Conservation (phyloP, 2,797 vertebrate genomes). For the Diplodus puntazzo region DNA sequence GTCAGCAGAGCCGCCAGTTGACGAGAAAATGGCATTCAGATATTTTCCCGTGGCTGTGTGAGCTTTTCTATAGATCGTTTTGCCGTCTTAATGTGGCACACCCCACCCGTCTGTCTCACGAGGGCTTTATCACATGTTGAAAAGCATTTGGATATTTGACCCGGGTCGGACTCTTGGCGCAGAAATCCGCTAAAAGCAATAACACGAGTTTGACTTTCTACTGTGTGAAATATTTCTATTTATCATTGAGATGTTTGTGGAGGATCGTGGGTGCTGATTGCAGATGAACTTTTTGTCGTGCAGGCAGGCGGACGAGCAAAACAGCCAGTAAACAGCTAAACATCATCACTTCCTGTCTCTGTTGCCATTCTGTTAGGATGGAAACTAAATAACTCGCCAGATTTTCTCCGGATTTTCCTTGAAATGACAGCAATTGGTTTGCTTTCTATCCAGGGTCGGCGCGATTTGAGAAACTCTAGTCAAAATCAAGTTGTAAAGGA, state of each 20-base stretch:
- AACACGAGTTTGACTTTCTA: slow-evolving; percentile 77
- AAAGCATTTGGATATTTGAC: slow-evolving; percentile 48
- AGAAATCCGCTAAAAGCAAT: slow-evolving; percentile 81
- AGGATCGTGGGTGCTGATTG: slow-evolving; percentile 60
- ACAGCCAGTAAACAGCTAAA: slow-evolving; percentile 48
- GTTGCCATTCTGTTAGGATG: slow-evolving; percentile 7
- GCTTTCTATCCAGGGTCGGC: slow-evolving; percentile 33
- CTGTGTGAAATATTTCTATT: slow-evolving; percentile 77
- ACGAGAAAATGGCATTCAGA: not conserved
- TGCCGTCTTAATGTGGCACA: slow-evolving; percentile 10
- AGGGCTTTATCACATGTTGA: slow-evolving; percentile 53
- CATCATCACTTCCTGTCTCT: slow-evolving; percentile 19
- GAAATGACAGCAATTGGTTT: not conserved
- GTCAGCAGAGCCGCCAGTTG: not conserved
- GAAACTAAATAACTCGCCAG: slow-evolving; percentile 19
- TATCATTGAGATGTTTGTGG: slow-evolving; percentile 60
- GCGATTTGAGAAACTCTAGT: slow-evolving; percentile 34
- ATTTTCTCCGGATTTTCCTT: slow-evolving; percentile 17
- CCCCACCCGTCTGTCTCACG: slow-evolving; percentile 32
- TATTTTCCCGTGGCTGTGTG: not conserved
- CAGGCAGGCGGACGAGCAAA: slow-evolving; percentile 38
- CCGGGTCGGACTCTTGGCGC: slow-evolving; percentile 56
- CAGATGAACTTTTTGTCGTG: slow-evolving; percentile 23
- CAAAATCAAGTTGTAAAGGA: slow-evolving; percentile 33
- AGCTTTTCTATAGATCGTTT: not conserved